phyloP scores from a whole-genome alignment of 2,888 invertebrate species.

The Cheilosia grossa region DNA sequence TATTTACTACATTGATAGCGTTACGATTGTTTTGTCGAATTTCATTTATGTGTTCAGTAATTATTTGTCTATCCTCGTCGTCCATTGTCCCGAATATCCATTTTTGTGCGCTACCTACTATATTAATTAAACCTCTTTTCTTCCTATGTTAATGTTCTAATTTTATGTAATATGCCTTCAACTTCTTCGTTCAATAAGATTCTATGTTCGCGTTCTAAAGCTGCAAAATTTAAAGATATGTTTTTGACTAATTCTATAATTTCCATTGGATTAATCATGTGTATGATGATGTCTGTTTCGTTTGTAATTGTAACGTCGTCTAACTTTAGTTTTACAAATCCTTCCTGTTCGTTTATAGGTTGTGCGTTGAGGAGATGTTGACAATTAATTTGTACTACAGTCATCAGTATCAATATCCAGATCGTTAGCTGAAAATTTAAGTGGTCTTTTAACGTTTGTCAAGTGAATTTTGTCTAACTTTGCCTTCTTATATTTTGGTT shows the following conservation, averaged over 20 bases:
- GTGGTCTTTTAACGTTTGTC: slow-evolving; percentile 33
- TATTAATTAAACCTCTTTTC: slow-evolving; percentile 30
- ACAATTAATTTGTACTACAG: background rate
- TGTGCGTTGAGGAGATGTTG: slow-evolving; percentile 21
- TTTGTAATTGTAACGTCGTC: background rate
- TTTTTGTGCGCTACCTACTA: slow-evolving; percentile 19
- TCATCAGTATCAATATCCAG: slow-evolving; percentile 5
- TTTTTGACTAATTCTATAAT: slow-evolving; percentile 24
- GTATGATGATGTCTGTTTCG: slow-evolving; percentile 22
- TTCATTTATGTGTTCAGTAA: background rate
- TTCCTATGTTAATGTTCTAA: slow-evolving; percentile 8
- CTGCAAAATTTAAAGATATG: slow-evolving; percentile 9
- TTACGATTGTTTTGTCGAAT: slow-evolving; percentile 42
- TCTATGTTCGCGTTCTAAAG: slow-evolving; percentile 10
- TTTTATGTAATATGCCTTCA: slow-evolving; percentile 5
- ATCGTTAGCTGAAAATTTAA: slow-evolving; percentile 40
- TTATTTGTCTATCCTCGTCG: slow-evolving; percentile 3
- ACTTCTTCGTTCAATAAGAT: background rate
- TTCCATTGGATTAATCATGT: slow-evolving; percentile 15
- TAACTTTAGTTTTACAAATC: slow-evolving; percentile 14
- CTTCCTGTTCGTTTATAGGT: slow-evolving; percentile 8
- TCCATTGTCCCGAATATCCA: slow-evolving; percentile 6
- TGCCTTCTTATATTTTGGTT: slow-evolving; percentile 35
- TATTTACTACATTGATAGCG: slow-evolving; percentile 40
- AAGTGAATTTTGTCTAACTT: slow-evolving; percentile 1